These are phyloP conservation scores for Ceyx margarethae DNA, from an alignment of 2,113 vertebrate species.

Conservation along the genomic window DNA sequence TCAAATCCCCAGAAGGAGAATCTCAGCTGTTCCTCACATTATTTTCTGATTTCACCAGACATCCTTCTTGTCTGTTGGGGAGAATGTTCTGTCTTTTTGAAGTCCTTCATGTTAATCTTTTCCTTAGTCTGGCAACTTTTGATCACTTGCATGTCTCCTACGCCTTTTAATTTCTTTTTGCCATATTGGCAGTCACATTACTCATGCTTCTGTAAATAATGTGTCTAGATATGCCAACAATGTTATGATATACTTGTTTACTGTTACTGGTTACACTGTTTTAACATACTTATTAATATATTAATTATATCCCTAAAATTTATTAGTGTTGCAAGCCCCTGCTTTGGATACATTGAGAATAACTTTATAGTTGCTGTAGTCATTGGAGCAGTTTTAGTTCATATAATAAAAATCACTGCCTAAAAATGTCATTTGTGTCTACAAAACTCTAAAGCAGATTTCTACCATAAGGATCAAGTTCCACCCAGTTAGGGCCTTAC, in stretches of 20 bases:
- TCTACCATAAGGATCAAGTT: not conserved
- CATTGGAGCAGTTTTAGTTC: not conserved
- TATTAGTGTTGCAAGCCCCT: not conserved
- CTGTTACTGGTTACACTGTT: not conserved
- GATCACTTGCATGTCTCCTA: not conserved
- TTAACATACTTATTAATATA: not conserved
- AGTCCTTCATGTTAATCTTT: not conserved
- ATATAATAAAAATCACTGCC: accelerated
- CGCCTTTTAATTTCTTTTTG: not conserved
- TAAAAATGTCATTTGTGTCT: not conserved
- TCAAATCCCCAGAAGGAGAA: not conserved
- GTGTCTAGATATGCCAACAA: not conserved
- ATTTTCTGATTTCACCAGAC: not conserved
- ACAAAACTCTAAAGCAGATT: not conserved
- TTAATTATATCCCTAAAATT: not conserved
- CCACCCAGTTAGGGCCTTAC: not conserved
- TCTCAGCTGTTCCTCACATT: not conserved
- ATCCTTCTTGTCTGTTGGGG: not conserved
- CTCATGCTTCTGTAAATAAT: not conserved
- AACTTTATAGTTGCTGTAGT: not conserved
- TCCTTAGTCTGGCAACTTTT: not conserved
- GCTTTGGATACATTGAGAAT: not conserved
- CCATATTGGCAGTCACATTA: not conserved
- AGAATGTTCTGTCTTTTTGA: not conserved
- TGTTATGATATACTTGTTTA: not conserved